A percentile compares a stretch with the other conserved stretches of the same genome.
Evolutionary conservation across 2,888 invertebrate species (phyloP).

Genomic region (Lasioglossum morio): DNA sequence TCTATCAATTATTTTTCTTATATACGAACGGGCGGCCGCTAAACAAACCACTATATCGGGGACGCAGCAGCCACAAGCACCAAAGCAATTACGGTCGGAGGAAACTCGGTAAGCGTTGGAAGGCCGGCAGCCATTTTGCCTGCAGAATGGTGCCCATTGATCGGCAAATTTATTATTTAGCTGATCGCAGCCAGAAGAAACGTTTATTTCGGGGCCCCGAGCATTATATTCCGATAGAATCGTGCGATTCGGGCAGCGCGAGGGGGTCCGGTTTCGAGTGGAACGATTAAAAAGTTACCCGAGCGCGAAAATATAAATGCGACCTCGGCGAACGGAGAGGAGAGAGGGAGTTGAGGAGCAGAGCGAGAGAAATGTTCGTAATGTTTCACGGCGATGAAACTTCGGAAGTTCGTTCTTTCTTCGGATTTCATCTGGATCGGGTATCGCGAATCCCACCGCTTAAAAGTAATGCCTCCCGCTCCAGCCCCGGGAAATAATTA

Average conservation of each 20-base stretch:
- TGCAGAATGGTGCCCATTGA: not conserved
- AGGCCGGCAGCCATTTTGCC: not conserved
- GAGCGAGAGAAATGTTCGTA: constrained; percentile 22
- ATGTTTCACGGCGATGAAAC: constrained; percentile 41
- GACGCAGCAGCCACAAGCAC: not conserved
- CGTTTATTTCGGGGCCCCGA: not conserved
- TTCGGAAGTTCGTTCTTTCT: constrained; percentile 19
- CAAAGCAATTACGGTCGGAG: not conserved
- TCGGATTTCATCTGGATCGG: constrained; percentile 37
- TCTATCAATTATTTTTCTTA: not conserved
- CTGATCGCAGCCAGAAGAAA: not conserved
- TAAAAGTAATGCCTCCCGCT: constrained; percentile 34
- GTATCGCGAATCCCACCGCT: constrained; percentile 42
- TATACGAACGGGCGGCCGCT: not conserved
- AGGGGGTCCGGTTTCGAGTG: not conserved
- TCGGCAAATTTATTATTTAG: constrained; percentile 4
- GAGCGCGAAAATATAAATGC: constrained; percentile 37
- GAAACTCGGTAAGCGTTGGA: not conserved
- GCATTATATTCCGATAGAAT: not conserved
- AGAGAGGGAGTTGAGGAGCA: not conserved
- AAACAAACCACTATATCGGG: not conserved
- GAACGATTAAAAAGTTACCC: constrained; percentile 53
- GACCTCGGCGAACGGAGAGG: not conserved
- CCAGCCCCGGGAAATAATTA: constrained; percentile 49
- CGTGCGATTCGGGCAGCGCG: not conserved